Conservation (phyloP, 1,140 invertebrate species). For the Orussus abietinus region DNA sequence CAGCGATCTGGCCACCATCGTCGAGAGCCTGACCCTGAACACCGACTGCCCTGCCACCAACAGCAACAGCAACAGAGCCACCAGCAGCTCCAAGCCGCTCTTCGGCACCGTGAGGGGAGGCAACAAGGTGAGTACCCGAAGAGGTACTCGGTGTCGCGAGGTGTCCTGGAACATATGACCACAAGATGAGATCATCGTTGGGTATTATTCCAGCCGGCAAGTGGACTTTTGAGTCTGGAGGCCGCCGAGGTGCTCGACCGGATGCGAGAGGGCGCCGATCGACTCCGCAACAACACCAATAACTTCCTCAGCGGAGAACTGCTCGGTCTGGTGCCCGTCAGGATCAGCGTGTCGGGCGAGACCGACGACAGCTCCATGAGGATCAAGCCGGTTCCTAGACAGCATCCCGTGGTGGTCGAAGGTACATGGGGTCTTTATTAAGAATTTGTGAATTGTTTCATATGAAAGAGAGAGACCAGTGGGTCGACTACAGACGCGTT, state of each 20-base stretch:
- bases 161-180: background rate
- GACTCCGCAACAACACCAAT: slow-evolving; percentile 74
- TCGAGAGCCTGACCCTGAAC: slow-evolving; percentile 71
- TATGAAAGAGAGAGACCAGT: background rate
- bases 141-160: background rate
- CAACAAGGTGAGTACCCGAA: slow-evolving; percentile 40
- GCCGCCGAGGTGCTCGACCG: slow-evolving; percentile 62
- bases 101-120: slow-evolving; percentile 42
- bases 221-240: slow-evolving; percentile 50
- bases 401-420: slow-evolving; percentile 35
- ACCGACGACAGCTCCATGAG: slow-evolving; percentile 45
- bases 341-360: slow-evolving; percentile 52
- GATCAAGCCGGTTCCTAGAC: slow-evolving; percentile 42
- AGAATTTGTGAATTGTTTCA: slow-evolving; percentile 5
- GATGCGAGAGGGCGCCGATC: slow-evolving; percentile 64
- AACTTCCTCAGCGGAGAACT: slow-evolving; percentile 70
- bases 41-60: slow-evolving; percentile 47
- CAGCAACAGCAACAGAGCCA: slow-evolving; percentile 48
- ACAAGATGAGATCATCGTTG: background rate
- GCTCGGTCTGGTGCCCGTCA: slow-evolving; percentile 52
- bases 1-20: slow-evolving; percentile 78
- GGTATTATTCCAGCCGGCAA: slow-evolving; percentile 30
- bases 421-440: slow-evolving; percentile 30
- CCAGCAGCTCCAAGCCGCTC: slow-evolving; percentile 44
- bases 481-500: background rate